These are phyloP conservation scores for Paedocypris micromegethes DNA, from an alignment of 2,797 vertebrate species.

Conservation along the genomic window DNA sequence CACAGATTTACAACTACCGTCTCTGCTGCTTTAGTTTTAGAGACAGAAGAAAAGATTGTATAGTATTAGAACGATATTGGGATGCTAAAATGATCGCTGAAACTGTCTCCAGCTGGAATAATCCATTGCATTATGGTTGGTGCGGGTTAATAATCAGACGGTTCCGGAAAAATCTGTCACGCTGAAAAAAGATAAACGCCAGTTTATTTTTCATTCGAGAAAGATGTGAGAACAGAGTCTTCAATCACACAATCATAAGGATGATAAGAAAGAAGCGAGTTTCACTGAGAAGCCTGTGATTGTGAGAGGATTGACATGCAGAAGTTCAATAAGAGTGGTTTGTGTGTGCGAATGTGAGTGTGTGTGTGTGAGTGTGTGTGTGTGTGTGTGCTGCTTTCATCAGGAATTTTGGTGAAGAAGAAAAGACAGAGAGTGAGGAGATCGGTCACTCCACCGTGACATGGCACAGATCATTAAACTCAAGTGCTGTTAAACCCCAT, in stretches of 20 bases:
- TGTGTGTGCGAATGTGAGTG: constrained; percentile 5
- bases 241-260: no score
- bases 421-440: constrained; percentile 29
- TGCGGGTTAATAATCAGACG: no score
- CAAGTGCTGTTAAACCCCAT: no score
- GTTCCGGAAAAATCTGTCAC: no score
- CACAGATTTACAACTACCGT: neutral
- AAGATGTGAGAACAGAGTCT: no score
- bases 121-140: no score
- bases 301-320: constrained; percentile 13
- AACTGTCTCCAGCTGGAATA: no score
- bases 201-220: no score
- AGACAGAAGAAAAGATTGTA: neutral
- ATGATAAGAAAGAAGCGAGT: neutral
- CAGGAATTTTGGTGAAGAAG: constrained; percentile 12
- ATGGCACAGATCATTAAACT: no score
- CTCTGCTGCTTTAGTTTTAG: constrained; percentile 23
- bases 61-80: neutral
- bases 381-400: constrained; percentile 15
- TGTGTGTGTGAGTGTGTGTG: neutral
- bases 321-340: neutral
- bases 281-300: neutral
- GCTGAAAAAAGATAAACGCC: no score
- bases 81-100: neutral
- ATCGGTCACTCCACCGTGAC: constrained; percentile 39